phyloP scores from a whole-genome alignment of 2,888 invertebrate species.

The Dorcus parallelipipedus region DNA sequence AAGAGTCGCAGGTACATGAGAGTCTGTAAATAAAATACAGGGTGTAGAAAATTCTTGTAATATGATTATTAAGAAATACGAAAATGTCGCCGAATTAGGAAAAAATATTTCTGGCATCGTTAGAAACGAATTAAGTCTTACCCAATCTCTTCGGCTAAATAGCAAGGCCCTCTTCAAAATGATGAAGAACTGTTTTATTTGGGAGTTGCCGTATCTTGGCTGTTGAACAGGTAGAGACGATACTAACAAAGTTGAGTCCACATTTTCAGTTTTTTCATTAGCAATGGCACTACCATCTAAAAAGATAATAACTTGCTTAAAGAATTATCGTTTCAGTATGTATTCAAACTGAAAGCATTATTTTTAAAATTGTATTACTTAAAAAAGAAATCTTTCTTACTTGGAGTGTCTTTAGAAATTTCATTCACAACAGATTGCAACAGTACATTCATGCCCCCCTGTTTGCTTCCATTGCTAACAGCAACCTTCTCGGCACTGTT shows the following conservation, averaged over 20 bases:
- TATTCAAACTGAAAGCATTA: no score
- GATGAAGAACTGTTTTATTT: constrained; percentile 80
- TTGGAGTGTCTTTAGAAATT: constrained; percentile 56
- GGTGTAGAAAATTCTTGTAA: no score
- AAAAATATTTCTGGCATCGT: not conserved
- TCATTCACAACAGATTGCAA: constrained; percentile 61
- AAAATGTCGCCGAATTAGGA: no score
- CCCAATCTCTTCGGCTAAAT: constrained; percentile 88
- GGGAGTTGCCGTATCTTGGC: constrained; percentile 78
- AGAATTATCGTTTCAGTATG: no score
- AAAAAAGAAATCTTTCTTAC: constrained; percentile 34
- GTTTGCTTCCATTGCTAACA: constrained; percentile 35
- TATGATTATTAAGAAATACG: no score
- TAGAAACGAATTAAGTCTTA: constrained; percentile 44
- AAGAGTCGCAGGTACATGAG: constrained; percentile 91
- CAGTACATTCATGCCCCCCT: constrained; percentile 53
- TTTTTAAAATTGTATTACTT: no score
- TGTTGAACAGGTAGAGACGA: constrained; percentile 59
- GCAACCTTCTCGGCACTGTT: constrained; percentile 34
- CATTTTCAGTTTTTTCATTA: constrained; percentile 66
- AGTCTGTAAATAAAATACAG: constrained; percentile 60
- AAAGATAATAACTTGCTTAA: not conserved
- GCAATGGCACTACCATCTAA: constrained; percentile 55
- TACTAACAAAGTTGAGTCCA: constrained; percentile 65
- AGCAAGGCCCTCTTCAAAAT: constrained; percentile 80